Evolutionary conservation across 2,113 vertebrate genomes (phyloP), one percentile per base, ranked within the genome.

Genomic region (Psettodes erumei): DNA sequence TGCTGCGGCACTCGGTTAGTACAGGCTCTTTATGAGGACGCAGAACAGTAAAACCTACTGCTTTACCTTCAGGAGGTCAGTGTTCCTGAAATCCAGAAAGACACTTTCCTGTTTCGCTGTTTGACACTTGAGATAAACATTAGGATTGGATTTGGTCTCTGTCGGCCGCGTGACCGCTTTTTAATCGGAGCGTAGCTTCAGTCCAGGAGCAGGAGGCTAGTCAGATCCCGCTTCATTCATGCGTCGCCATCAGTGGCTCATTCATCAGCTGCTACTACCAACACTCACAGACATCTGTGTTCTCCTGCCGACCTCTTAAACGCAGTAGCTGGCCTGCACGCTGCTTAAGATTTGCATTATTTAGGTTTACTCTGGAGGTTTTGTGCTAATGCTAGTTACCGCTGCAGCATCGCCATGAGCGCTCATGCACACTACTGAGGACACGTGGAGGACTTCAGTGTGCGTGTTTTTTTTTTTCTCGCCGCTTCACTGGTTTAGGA

Each of bases 1-100:
- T 65, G 78, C 85, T 59, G 59, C 21, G 45, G 56, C 37, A 0
- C 71, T 66, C 69, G 50, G 77, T 85, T 86, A 85, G 76, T 78
- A n/a, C 4, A 61, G 7, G 27, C 2, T 42, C 43, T 55, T 37
- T n/a, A 38, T 21, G 13, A 25, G 10, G 30, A 23, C 18, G 42
- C 40, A 62, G 16, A 18, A 15, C 3, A 19, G 13, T 53, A 47
- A 37, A 37, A 37, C n/a, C n/a, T n/a, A n/a, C 6, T 11, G 16
- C 3, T 59, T 58, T 2, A 27, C 40, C 25, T 47, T 9, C 1
- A n/a, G 40, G 40, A 43, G 40, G 4, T 38, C 5, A 13, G 3
- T 12, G 13, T n/a, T n/a, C 37, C 4, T 43, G 43, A 21, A n/a
- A 47, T 23, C 47, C 47, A 23, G n/a, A 48, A 12, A 48, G 4